Percentiles rank a stretch among this genome's conserved stretches.
These are phyloP conservation scores for Acridotheres tristis DNA, from an alignment of 2,797 vertebrate genomes.

Conservation along the genomic window DNA sequence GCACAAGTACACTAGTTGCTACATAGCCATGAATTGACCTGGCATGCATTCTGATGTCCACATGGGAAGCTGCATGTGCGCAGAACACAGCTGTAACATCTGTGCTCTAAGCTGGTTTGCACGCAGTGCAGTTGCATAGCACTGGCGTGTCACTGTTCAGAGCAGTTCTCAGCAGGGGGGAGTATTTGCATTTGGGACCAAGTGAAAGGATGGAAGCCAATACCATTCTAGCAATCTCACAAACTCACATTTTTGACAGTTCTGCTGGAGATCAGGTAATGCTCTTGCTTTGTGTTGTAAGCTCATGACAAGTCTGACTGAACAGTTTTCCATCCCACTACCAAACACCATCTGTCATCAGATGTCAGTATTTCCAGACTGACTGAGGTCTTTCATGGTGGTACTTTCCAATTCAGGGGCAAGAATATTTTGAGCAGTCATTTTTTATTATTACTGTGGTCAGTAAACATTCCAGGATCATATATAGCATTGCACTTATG, in stretches of 20 bases:
- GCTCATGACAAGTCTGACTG: background rate
- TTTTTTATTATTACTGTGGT: background rate
- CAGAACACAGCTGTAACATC: background rate
- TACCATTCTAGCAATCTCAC: background rate
- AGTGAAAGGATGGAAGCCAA: background rate
- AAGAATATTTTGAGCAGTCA: background rate
- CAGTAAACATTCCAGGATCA: background rate
- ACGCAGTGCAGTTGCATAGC: background rate
- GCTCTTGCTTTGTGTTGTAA: background rate
- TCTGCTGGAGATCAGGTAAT: background rate
- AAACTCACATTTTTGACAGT: background rate
- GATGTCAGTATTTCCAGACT: background rate
- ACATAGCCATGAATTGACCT: background rate
- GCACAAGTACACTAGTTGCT: background rate
- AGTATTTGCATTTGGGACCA: background rate
- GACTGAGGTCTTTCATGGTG: background rate
- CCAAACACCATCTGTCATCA: background rate
- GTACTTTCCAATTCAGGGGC: background rate
- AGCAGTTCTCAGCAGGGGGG: background rate
- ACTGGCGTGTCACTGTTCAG: background rate
- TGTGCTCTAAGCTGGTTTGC: background rate
- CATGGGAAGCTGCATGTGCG: fast-evolving
- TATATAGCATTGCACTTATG: background rate
- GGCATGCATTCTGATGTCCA: background rate
- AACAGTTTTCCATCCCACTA: background rate